These are phyloP conservation scores for Pristiophorus japonicus DNA, from an alignment of 2,113 vertebrate genomes.

Conservation along the genomic window DNA sequence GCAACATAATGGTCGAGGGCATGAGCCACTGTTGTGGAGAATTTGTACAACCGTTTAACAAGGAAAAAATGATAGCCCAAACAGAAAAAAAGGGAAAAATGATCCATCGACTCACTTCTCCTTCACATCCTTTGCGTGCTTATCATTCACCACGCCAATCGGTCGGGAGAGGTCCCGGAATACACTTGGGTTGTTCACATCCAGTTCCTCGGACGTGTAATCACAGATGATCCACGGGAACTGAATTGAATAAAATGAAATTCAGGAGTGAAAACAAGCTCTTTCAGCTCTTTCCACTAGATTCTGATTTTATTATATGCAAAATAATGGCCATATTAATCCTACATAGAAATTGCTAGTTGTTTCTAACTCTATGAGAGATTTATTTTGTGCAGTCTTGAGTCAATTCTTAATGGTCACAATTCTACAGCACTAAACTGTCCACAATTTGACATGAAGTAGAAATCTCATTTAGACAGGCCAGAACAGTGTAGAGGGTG, in stretches of 20 bases:
- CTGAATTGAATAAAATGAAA: slow-evolving; percentile 51
- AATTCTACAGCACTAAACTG: neutral
- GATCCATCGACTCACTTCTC: slow-evolving; percentile 74
- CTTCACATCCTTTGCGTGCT: slow-evolving; percentile 81
- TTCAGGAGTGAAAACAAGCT: neutral
- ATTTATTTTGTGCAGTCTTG: neutral
- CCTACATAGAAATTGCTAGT: neutral
- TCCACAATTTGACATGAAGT: neutral
- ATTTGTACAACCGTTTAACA: neutral
- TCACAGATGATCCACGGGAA: slow-evolving; percentile 93
- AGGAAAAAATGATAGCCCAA: neutral
- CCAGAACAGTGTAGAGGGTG: neutral
- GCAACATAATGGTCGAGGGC: neutral
- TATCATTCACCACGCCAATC: slow-evolving; percentile 86
- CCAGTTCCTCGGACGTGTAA: slow-evolving; percentile 74
- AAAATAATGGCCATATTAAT: neutral
- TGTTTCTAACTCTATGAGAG: neutral
- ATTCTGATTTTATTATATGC: neutral
- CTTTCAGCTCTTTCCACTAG: neutral
- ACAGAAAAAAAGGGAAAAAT: neutral
- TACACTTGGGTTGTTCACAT: slow-evolving; percentile 73
- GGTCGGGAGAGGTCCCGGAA: slow-evolving; percentile 95
- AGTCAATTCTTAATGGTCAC: neutral
- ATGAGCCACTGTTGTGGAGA: neutral
- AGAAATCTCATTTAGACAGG: neutral